These are phyloP conservation scores for Discoglossus pictus DNA, from an alignment of 2,797 vertebrate species.

Conservation along the genomic window DNA sequence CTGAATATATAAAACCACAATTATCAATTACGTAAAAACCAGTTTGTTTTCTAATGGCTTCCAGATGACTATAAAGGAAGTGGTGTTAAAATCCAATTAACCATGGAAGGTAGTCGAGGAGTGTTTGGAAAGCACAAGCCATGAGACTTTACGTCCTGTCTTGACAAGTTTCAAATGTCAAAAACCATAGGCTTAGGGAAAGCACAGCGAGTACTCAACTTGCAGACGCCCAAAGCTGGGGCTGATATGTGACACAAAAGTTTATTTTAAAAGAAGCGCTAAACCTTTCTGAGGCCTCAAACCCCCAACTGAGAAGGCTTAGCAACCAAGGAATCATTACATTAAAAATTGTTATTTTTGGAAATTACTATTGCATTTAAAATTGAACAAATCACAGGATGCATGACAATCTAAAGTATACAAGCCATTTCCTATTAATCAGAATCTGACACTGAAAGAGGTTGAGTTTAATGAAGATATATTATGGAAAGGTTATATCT, in stretches of 20 bases:
- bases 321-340: no score
- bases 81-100: conserved; percentile 48
- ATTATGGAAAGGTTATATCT: no score
- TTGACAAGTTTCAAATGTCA: conserved; percentile 24
- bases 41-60: conserved; percentile 30
- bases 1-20: conserved; percentile 29
- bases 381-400: no score
- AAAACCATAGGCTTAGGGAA: not conserved
- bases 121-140: conserved; percentile 10
- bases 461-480: no score
- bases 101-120: conserved; percentile 22
- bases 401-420: no score
- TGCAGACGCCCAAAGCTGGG: not conserved
- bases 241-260: not conserved
- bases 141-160: conserved; percentile 8
- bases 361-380: no score
- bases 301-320: no score
- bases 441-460: no score
- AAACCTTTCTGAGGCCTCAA: no score
- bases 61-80: conserved; percentile 42
- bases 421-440: no score
- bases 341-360: no score
- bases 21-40: conserved; percentile 28
- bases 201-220: not conserved
- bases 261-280: not conserved